Base-by-base conservation (phyloP, 1,140 invertebrate species). In the Bilobella aurantiaca region DNA sequence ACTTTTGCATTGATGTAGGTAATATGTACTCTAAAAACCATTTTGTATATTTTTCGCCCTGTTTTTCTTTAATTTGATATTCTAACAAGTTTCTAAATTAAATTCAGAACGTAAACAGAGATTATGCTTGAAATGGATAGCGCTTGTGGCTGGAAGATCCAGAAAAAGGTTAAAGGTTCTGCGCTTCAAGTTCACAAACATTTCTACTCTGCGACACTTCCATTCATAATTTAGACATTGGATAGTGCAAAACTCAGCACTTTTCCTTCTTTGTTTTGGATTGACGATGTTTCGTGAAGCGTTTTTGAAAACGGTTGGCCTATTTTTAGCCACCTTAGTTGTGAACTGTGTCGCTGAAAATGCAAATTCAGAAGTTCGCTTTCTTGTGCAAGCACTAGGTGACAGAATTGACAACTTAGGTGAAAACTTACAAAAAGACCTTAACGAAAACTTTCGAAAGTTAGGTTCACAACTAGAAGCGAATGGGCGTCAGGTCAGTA, bases 391-490 rank as follows among this genome's bases (percentile, higher is more conserved):
- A 30, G 30, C 59, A 27, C 12, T 62, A 2, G 5, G 16, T 5
- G 18, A 37, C 21, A 27, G 23, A 3, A 30, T 62, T 14, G 59
- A 62, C 3, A 42, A 3, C 14, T 14, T 62, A 3, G 32, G 30
- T 23, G 59, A 62, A 27, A 37, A 46, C 18, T 18, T 62, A 16
- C 37, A 46, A 62, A 34, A 3, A 34, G 59, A 62, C 14, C 27
- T 62, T 8, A 42, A 62, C 14, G 34, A 34, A 3, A 37, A 34
- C n/a, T 62, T 62, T 31, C 30, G 12, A 12, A 42, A 12, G 32
- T 42, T 62, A 27, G 46, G 59, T 62, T 34, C 59, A 23, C 59
- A 62, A 18, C 28, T 62, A 34, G 59, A 62, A 5, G 59, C n/a
- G 37, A 62, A 37, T 31, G 37, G 28, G 23, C 59, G 59, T 2